phyloP scores from a whole-genome alignment of 2,888 invertebrate genomes.

The Pyrrhia umbra region DNA sequence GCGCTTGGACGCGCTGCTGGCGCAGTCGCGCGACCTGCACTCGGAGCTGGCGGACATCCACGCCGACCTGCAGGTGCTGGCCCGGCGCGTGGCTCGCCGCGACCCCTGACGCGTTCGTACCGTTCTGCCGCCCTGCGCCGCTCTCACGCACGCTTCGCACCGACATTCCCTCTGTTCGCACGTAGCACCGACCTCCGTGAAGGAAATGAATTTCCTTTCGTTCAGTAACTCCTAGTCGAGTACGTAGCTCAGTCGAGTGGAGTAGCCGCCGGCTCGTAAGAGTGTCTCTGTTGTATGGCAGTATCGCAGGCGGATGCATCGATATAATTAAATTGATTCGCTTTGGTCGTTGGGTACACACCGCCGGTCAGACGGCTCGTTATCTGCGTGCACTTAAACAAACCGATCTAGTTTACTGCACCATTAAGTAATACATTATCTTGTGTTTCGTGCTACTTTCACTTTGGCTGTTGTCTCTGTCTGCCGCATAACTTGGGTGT shows the following conservation, averaged over 20 bases:
- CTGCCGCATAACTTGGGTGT: constrained; percentile 40
- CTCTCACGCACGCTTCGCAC: constrained; percentile 61
- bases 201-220: constrained; percentile 55
- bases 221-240: constrained; percentile 34
- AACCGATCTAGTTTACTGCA: constrained; percentile 43
- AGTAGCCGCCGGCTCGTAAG: constrained; percentile 11
- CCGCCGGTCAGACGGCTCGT: constrained; percentile 24
- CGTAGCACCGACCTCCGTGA: constrained; percentile 41
- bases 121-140: constrained; percentile 59
- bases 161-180: constrained; percentile 30
- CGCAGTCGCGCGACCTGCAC: constrained; percentile 85
- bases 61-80: constrained; percentile 89
- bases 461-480: constrained; percentile 51
- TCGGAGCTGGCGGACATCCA: constrained; percentile 86
- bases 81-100: constrained; percentile 82
- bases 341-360: constrained; percentile 9
- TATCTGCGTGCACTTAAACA: constrained; percentile 37
- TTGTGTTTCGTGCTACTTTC: constrained; percentile 56
- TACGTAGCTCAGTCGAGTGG: constrained; percentile 16
- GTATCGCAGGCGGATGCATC: constrained; percentile 38
- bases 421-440: constrained; percentile 56
- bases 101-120: constrained; percentile 86
- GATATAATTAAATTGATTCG: constrained; percentile 21
- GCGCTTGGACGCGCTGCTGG: constrained; percentile 83
- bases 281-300: constrained; percentile 6